Evolutionary conservation across 2,888 invertebrate genomes (phyloP).

Genomic region (Perizoma affinitatum): DNA sequence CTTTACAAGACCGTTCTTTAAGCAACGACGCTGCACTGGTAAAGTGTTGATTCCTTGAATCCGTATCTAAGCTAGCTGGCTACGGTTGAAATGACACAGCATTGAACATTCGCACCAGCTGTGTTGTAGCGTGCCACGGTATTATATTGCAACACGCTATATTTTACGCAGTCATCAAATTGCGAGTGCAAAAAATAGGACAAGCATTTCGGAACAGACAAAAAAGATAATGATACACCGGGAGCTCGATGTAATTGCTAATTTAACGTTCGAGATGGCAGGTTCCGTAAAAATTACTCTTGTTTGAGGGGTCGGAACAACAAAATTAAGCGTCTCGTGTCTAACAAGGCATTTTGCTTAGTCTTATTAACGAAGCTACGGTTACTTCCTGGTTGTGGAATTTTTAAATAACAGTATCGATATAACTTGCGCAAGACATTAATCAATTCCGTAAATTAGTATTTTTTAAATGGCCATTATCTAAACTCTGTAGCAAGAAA

Average conservation of each 20-base stretch:
- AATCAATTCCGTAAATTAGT: neutral
- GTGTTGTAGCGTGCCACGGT: conserved; percentile 37
- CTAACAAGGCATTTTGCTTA: conserved; percentile 13
- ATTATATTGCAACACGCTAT: conserved; percentile 43
- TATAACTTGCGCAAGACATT: neutral
- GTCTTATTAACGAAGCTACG: conserved; percentile 3
- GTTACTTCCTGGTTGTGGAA: conserved; percentile 5
- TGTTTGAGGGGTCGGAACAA: conserved; percentile 24
- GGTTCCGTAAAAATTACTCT: conserved; percentile 23
- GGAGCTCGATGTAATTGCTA: conserved; percentile 30
- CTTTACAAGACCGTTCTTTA: conserved; percentile 14
- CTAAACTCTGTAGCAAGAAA: too few relatives aligned
- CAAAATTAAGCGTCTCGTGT: conserved; percentile 24
- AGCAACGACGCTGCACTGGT: conserved; percentile 29
- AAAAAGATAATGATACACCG: conserved; percentile 34
- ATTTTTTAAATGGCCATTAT: too few relatives aligned
- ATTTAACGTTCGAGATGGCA: conserved; percentile 25
- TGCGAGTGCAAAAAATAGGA: conserved; percentile 41
- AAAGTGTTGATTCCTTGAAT: conserved; percentile 33
- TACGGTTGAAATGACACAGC: conserved; percentile 32
- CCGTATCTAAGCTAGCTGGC: conserved; percentile 21
- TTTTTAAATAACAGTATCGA: neutral
- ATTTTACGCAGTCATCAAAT: conserved; percentile 42
- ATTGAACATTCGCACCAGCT: conserved; percentile 38
- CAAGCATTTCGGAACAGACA: conserved; percentile 37